phyloP scores from a whole-genome alignment of 2,797 vertebrate genomes.

The Xenopus petersii region DNA sequence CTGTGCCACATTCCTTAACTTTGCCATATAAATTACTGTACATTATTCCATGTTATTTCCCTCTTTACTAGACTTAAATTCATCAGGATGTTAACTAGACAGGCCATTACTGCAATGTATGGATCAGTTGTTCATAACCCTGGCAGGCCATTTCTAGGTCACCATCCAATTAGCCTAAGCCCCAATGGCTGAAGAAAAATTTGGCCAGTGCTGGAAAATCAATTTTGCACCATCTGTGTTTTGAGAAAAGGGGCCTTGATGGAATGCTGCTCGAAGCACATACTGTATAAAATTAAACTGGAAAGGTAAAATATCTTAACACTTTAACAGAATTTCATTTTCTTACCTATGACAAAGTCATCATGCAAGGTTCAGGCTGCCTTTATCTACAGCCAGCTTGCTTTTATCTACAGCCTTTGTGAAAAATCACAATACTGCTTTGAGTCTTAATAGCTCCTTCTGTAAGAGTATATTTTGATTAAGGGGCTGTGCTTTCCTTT shows the following conservation, averaged over 20 bases:
- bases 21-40: background rate
- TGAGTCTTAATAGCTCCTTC: slow-evolving; percentile 15
- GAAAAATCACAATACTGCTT: background rate
- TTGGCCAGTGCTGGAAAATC: slow-evolving; percentile 16
- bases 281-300: too few relatives aligned
- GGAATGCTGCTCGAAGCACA: background rate
- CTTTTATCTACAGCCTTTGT: slow-evolving; percentile 14
- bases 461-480: background rate
- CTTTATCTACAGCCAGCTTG: slow-evolving; percentile 33
- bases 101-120: slow-evolving; percentile 40
- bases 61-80: slow-evolving; percentile 17
- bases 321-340: slow-evolving; percentile 1
- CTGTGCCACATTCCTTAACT: too few relatives aligned
- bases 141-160: slow-evolving; percentile 40
- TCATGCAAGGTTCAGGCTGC: slow-evolving; percentile 10
- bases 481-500: background rate
- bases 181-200: slow-evolving; percentile 26
- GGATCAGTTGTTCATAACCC: slow-evolving; percentile 30
- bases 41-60: slow-evolving; percentile 3
- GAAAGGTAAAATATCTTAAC: too few relatives aligned
- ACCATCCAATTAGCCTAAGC: slow-evolving; percentile 41
- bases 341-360: slow-evolving; percentile 6
- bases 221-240: slow-evolving; percentile 25
- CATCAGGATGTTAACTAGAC: slow-evolving; percentile 35
- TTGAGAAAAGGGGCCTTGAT: slow-evolving; percentile 9